Conservation (phyloP, 1,140 invertebrate genomes). For the Cyclina sinensis region DNA sequence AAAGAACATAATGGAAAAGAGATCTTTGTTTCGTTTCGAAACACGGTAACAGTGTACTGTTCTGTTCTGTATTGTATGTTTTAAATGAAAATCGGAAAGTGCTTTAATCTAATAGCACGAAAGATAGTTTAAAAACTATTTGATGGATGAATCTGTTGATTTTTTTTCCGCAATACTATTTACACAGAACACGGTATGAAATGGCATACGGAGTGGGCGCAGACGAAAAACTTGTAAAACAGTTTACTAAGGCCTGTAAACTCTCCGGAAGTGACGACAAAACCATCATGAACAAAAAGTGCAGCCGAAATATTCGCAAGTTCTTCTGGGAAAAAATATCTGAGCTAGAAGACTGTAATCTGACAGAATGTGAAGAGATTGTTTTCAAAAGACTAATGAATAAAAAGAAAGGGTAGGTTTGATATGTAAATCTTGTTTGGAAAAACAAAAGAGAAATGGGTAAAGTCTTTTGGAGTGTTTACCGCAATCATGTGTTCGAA, state of each 20-base stretch:
- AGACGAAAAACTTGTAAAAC: conserved; percentile 47
- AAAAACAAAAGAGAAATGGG: too few species aligned
- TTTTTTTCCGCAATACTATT: too few species aligned
- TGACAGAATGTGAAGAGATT: conserved; percentile 20
- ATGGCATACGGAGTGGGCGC: conserved; percentile 20
- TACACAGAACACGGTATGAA: background rate
- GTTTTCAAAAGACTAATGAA: conserved; percentile 35
- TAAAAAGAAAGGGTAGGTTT: conserved; percentile 37
- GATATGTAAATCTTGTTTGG: background rate
- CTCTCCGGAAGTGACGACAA: conserved; percentile 57
- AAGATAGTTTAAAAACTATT: too few species aligned
- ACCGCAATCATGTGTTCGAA: too few species aligned
- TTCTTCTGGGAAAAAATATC: conserved; percentile 55
- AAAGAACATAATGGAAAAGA: too few species aligned
- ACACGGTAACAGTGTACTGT: too few species aligned
- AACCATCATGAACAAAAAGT: conserved; percentile 34
- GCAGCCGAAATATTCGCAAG: conserved; percentile 51
- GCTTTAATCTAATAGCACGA: too few species aligned
- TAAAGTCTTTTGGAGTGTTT: too few species aligned
- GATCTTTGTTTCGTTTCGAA: too few species aligned
- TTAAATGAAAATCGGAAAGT: too few species aligned
- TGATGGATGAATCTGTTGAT: too few species aligned
- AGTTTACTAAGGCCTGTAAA: conserved; percentile 47
- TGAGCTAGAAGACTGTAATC: conserved; percentile 7
- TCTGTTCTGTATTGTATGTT: too few species aligned